Conservation (phyloP, 2,113 vertebrate species). For the Heptranchias perlo region DNA sequence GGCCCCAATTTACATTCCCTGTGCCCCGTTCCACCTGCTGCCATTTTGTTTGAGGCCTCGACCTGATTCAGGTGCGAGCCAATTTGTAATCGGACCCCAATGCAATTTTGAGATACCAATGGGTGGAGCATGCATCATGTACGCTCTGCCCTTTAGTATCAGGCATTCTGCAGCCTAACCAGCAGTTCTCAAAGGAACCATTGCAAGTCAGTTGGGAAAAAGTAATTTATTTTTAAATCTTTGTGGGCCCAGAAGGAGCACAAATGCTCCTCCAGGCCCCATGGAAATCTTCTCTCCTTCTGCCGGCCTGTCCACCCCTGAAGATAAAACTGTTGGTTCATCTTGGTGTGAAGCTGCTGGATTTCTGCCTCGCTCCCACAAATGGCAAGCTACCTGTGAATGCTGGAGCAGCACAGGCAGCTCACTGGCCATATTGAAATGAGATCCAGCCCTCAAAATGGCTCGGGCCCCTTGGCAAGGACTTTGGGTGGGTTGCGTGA, state of each 20-base stretch:
- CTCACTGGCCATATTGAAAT: neutral
- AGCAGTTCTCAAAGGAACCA: neutral
- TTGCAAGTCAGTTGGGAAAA: neutral
- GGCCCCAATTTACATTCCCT: neutral
- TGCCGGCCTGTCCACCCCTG: too few species aligned
- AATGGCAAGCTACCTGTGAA: neutral
- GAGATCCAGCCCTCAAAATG: neutral
- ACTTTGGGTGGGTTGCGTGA: neutral
- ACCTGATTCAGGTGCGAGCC: neutral
- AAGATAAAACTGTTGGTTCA: neutral
- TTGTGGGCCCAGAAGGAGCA: neutral
- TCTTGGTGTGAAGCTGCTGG: neutral
- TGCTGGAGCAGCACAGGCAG: neutral
- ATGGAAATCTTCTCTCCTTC: too few species aligned
- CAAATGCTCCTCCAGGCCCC: neutral
- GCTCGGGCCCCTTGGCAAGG: neutral
- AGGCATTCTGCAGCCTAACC: neutral
- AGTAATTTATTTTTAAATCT: neutral
- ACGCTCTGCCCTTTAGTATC: neutral
- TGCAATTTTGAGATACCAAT: too few species aligned
- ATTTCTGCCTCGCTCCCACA: neutral
- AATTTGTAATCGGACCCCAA: neutral
- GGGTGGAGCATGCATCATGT: too few species aligned
- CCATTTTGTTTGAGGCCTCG: neutral
- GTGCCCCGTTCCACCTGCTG: neutral